phyloP scores from a whole-genome alignment of 2,888 invertebrate genomes.

The Catocala sponsa region DNA sequence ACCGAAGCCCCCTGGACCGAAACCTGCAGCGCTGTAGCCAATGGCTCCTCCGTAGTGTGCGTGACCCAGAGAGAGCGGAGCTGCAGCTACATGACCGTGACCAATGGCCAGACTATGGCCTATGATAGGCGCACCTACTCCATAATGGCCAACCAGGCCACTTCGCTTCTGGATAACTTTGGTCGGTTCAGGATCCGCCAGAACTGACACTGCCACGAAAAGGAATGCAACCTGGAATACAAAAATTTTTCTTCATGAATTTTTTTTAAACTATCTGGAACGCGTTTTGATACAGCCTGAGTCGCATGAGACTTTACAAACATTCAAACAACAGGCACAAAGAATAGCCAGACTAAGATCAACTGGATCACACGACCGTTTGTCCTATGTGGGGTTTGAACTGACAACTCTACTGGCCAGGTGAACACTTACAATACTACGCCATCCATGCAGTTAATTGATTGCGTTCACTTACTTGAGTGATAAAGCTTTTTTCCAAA shows the following conservation, averaged over 20 bases:
- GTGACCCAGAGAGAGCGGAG: conserved; percentile 8
- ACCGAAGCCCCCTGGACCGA: neutral
- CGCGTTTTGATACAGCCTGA: too few species aligned
- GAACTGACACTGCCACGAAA: conserved; percentile 73
- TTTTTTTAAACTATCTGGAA: too few species aligned
- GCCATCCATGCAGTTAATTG: too few species aligned
- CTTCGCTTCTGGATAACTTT: conserved; percentile 82
- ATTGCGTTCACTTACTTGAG: too few species aligned
- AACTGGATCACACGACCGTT: too few species aligned
- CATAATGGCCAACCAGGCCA: conserved; percentile 76
- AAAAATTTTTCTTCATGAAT: neutral
- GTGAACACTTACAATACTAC: too few species aligned
- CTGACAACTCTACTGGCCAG: too few species aligned
- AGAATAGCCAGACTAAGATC: too few species aligned
- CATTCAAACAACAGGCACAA: too few species aligned
- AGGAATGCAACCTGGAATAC: conserved; percentile 73
- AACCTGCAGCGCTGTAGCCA: conserved; percentile 9
- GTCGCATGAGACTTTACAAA: too few species aligned
- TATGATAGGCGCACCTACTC: conserved; percentile 52
- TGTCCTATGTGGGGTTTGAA: too few species aligned
- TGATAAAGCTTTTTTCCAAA: too few species aligned
- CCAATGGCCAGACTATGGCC: conserved; percentile 38
- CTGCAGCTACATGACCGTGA: conserved; percentile 9
- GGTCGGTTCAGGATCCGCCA: conserved; percentile 74
- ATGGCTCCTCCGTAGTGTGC: conserved; percentile 10